Percentiles rank a stretch among this genome's conserved stretches.
Evolutionary conservation across 1,140 invertebrate species (phyloP).

Genomic region (Heliconius himera): DNA sequence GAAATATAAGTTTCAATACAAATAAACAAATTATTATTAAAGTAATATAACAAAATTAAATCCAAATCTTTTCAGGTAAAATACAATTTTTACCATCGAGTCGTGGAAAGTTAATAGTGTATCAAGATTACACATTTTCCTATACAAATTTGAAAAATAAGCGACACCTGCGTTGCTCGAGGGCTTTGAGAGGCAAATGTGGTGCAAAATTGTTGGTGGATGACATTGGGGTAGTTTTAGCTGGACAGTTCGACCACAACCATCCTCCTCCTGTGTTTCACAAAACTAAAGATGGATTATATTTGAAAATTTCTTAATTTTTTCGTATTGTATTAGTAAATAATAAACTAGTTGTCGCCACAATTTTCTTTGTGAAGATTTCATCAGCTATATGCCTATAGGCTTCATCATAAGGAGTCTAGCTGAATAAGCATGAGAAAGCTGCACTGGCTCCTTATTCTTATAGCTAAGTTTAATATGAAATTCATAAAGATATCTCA

Average conservation of each 20-base stretch:
- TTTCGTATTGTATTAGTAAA: not conserved
- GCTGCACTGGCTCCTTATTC: too few species aligned
- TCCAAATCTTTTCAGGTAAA: constrained; percentile 16
- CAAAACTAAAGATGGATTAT: constrained; percentile 36
- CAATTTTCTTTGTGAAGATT: not conserved
- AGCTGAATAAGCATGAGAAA: too few species aligned
- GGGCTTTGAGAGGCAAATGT: constrained; percentile 24
- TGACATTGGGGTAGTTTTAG: not conserved
- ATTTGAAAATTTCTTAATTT: constrained; percentile 39
- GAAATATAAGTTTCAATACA: not conserved
- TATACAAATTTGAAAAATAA: constrained; percentile 13
- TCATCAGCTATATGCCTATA: too few species aligned
- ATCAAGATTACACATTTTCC: constrained; percentile 26
- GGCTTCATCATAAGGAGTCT: too few species aligned
- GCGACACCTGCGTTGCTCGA: constrained; percentile 30
- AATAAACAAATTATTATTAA: not conserved
- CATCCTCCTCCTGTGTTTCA: constrained; percentile 43
- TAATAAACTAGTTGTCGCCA: not conserved
- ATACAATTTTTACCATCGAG: constrained; percentile 16
- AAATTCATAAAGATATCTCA: too few species aligned
- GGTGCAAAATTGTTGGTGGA: constrained; percentile 24
- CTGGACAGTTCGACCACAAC: constrained; percentile 36
- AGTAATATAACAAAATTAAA: not conserved
- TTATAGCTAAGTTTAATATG: too few species aligned
- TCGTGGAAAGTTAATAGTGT: constrained; percentile 18